Base-by-base conservation (phyloP, 37 sponge, comb jelly and placozoan genomes). In the Tethya wilhelma region DNA sequence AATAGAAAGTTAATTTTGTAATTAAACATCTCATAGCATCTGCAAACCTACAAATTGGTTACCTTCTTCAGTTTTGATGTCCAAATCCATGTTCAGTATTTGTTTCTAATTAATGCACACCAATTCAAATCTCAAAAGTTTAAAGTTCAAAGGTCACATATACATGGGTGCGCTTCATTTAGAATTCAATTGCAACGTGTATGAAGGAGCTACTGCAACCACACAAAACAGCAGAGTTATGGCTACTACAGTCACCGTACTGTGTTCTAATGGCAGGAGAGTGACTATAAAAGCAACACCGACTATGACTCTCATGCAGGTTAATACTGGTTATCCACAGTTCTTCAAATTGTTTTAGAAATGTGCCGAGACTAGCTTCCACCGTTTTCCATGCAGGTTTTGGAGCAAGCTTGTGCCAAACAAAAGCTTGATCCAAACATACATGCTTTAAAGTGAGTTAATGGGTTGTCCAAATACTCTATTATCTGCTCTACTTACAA, bases 211-310 rank as follows among this genome's bases (percentile, higher is more conserved):
- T 14, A 19, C 14, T 49, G 53, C 53, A 9, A 14, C 53, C 14
- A 19, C 14, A 14, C 9, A 14, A 49, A 14, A 49, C 53, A 2
- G 17, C 4, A 40, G 22, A n/a, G 38, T 0, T 5, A 74, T 74
- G 75, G 58, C 75, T 8, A 57, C 41, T 34, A 25, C 84, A 0
- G 79, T 85, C 46, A 53, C 40, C 19, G 87, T 86, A 19, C 67
- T 86, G 9, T 86, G 87, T 44, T 80, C 87, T 32, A 79, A 68
- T 19, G 90, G 84, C 31, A 90, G 84, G 45, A 56, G 84, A 49
- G 66, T 38, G 22, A 84, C 39, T 32, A 64, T 90, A 28, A 83
- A 90, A 58, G 74, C 80, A 32, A 55, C 80, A 0, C 69, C 75
- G 1, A 75, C 57, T 69, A 83, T 85, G 9, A 71, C 80, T 28